Base-by-base conservation (phyloP, 2,113 vertebrate genomes). In the Trachemys scripta region DNA sequence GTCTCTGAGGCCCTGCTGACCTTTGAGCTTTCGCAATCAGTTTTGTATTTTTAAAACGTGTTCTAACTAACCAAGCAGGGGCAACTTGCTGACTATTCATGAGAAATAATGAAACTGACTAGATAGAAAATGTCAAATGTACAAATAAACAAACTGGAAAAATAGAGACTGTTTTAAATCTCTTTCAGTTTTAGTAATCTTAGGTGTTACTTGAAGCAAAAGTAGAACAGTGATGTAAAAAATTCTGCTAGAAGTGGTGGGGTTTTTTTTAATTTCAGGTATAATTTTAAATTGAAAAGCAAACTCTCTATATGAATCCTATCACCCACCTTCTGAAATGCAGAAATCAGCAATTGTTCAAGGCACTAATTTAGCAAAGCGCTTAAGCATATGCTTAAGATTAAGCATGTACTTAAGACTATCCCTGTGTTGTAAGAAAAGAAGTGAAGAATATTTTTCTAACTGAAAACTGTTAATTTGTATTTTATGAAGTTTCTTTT, bases 401-500 rank as follows among this genome's bases (percentile, higher is more conserved):
- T 69, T 69, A 38, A 69, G 65, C 65, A 38, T 69, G 17, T n/a
- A 19, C 14, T 17, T 65, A 35, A 65, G 31, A 38, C 35, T n/a
- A 69, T n/a, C 16, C 35, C 65, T 38, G 17, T 69, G 17, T 69
- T 35, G 88, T 65, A 49, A 7, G 2, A 1, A 81, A 54, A 80
- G 81, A 24, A 78, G 59, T 45, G 92, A 84, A 88, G 38, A 91
- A 65, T 1, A 1, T 0, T 59, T 51, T 90, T 42, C 54, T 31
- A 57, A 56, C 4, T 69, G 42, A 94, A 85, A 76, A 45, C 65
- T 69, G 17, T 65, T 62, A 47, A 5, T 80, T 16, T 82, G 5
- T 69, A n/a, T 95, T 86, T 96, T 9, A 82, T 90, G 85, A 20
- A 91, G 59, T 90, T 94, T n/a, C 11, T 85, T 89, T 35, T 59